Evolutionary conservation across 2,113 vertebrate genomes (phyloP).

Genomic region (Rhinopomastus cyanomelas): DNA sequence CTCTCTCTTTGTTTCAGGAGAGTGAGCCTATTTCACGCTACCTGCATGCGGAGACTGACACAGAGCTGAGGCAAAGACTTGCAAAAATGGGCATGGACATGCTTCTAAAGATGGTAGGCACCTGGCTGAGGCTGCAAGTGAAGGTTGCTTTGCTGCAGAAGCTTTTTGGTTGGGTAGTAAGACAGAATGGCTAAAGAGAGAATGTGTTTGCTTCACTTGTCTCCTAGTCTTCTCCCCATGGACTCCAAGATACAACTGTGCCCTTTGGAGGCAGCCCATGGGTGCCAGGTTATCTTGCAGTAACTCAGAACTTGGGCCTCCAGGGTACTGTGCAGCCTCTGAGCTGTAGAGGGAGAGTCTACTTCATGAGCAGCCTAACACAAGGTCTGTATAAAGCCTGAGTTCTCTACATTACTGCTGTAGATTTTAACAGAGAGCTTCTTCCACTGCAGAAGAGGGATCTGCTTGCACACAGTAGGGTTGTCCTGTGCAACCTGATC

Average conservation of each 20-base stretch:
- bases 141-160: background rate
- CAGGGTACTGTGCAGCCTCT: background rate
- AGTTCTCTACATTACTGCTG: background rate
- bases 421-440: background rate
- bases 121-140: background rate
- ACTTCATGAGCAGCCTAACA: fast-evolving
- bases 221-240: background rate
- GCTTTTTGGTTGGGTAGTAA: background rate
- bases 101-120: conserved; percentile 93
- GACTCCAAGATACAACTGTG: background rate
- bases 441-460: background rate
- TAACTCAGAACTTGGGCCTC: background rate
- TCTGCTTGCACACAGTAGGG: background rate
- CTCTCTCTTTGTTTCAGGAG: conserved; percentile 77
- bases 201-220: background rate
- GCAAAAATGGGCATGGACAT: conserved; percentile 90
- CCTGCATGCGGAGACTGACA: conserved; percentile 74
- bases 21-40: conserved; percentile 89
- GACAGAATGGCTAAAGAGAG: background rate
- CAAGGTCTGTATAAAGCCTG: background rate
- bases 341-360: background rate
- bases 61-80: conserved; percentile 82
- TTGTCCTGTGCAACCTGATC: background rate
- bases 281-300: background rate
- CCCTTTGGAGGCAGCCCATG: background rate